Evolutionary conservation across 92 coral and sea anemone genomes (phyloP), one percentile per base, ranked within the genome.

Genomic region (Galaxea fascicularis): DNA sequence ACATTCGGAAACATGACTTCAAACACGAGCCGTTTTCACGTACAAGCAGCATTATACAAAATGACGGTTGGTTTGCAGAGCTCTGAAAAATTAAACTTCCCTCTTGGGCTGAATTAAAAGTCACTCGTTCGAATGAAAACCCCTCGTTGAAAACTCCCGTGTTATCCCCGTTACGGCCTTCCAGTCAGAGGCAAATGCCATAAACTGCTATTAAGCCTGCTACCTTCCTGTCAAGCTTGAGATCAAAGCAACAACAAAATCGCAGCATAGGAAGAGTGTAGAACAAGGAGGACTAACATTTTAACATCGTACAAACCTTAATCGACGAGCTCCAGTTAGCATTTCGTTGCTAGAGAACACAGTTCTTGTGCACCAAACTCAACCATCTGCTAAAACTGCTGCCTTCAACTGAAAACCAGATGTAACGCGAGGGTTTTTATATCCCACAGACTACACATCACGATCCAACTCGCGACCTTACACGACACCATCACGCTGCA

Each of bases 231-330:
- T n/a, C 8, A 8, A 56, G 62, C 30, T 21, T 17, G 8, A 60
- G 66, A 9, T 60, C 6, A 60, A 4, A 22, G 13, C 3, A 49
- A 49, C 2, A 11, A 10, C 54, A 49, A 4, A 49, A 10, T 8
- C 3, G 54, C 54, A 49, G 11, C 1, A 3, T 1, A 49, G 11
- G 10, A 49, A 49, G 54, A 11, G 56, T 15, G 56, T 10, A 10
- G 56, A 10, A 10, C 29, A 20, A 24, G 41, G 30, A 65, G 12
- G 11, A 66, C 20, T 26, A 10, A 22, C 12, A 8, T 39, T 62
- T 59, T 27, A 20, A 65, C 47, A 13, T 0, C 4, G 17, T 79
- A 67, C 84, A 66, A 66, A 79, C 84, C 84, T 67, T 24, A 79
- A 54, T 28, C 75, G 65, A 67, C 25, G 22, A 8, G 53, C 46